Percentiles rank a stretch among this genome's conserved stretches.
Conservation (phyloP, 2,113 vertebrate genomes). For the Eublepharis macularius region DNA sequence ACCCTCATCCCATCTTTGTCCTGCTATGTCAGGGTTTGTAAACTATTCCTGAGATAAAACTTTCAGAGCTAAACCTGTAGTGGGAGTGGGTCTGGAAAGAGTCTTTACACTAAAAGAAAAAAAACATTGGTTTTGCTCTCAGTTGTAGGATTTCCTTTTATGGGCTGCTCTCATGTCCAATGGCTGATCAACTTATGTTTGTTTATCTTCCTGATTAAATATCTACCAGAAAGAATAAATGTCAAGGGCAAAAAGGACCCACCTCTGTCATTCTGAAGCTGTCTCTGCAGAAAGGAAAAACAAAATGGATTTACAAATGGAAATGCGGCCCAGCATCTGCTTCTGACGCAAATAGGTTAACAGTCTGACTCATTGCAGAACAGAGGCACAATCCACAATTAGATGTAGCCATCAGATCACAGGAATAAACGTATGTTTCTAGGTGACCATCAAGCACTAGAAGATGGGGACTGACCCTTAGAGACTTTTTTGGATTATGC, state of each 20-base stretch:
- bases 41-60: not conserved
- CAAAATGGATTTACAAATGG: not conserved
- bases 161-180: not conserved
- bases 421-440: slow-evolving; percentile 56
- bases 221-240: not conserved
- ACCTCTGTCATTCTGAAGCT: not conserved
- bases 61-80: not conserved
- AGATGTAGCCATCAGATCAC: slow-evolving; percentile 9
- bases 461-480: not conserved
- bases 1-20: no score
- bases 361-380: not conserved
- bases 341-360: not conserved
- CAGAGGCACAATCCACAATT: not conserved
- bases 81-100: not conserved
- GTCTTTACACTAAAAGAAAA: no score
- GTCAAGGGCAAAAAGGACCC: not conserved
- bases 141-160: not conserved
- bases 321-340: not conserved
- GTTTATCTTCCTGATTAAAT: not conserved
- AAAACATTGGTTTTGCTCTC: no score
- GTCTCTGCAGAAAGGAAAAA: not conserved
- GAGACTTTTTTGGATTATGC: not conserved
- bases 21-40: no score
- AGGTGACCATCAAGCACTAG: slow-evolving; percentile 24
- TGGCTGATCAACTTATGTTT: not conserved